Evolutionary conservation across 2,113 vertebrate species (phyloP).

Genomic region (Elanus axillaris): DNA sequence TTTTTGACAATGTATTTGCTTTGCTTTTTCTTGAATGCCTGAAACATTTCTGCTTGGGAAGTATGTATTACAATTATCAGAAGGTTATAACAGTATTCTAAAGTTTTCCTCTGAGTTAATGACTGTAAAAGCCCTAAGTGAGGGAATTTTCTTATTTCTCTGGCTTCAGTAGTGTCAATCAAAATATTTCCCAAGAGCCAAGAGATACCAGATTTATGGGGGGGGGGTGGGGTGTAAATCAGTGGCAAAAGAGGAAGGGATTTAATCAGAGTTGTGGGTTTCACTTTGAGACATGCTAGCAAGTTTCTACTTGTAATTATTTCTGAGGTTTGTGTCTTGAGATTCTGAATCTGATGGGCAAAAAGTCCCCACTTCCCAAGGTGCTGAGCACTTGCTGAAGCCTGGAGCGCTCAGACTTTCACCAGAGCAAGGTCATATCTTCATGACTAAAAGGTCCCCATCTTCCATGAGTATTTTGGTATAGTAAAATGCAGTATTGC

Average conservation of each 20-base stretch:
- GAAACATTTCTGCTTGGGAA: background rate
- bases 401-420: background rate
- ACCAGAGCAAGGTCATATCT: background rate
- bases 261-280: background rate
- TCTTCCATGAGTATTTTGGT: background rate
- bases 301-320: background rate
- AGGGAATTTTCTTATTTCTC: background rate
- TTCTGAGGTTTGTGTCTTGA: background rate
- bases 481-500: background rate
- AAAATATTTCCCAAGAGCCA: background rate
- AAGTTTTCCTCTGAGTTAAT: background rate
- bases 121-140: background rate
- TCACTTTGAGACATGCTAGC: background rate
- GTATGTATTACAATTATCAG: background rate
- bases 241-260: background rate
- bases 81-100: background rate
- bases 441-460: background rate
- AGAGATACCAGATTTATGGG: background rate
- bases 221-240: too few relatives aligned
- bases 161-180: background rate
- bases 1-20: constrained; percentile 9
- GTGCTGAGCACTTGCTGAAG: background rate
- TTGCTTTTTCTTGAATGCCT: background rate
- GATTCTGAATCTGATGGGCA: background rate
- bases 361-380: background rate